Evolutionary conservation across 2,797 vertebrate genomes (phyloP).

Genomic region (Karalla daura): DNA sequence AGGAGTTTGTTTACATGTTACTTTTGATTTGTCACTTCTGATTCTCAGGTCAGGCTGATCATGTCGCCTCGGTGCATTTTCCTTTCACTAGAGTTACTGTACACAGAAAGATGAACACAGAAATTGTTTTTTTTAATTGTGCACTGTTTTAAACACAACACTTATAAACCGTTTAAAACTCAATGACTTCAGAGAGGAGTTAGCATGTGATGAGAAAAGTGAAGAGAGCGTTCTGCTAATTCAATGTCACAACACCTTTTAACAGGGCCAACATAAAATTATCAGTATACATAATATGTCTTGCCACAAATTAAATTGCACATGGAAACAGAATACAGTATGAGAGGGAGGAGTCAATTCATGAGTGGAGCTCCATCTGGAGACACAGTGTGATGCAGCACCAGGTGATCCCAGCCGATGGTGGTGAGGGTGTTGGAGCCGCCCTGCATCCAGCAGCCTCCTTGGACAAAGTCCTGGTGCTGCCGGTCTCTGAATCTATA

Average conservation of each 20-base stretch:
- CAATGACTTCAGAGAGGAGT: background rate
- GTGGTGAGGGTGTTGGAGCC: conserved; percentile 89
- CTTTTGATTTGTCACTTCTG: no score
- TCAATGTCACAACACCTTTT: conserved; percentile 54
- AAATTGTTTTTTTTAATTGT: no score
- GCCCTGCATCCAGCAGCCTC: conserved; percentile 89
- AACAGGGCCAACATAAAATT: conserved; percentile 72
- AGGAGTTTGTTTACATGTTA: no score
- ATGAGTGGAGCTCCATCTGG: conserved; percentile 28
- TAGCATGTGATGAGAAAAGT: background rate
- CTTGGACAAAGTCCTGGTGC: conserved; percentile 93
- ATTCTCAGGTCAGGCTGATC: no score
- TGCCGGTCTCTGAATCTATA: conserved; percentile 87
- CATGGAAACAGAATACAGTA: conserved; percentile 29
- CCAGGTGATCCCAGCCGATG: conserved; percentile 96
- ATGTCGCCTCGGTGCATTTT: no score
- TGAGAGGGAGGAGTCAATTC: conserved; percentile 36
- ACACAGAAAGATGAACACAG: no score
- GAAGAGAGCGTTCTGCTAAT: conserved; percentile 4
- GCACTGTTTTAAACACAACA: no score
- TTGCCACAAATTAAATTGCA: conserved; percentile 19
- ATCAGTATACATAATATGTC: conserved; percentile 41
- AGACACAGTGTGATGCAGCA: conserved; percentile 89
- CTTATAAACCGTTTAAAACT: background rate
- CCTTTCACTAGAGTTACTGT: no score